Evolutionary conservation across 2,797 vertebrate genomes (phyloP), one percentile per base, ranked within the genome.

Genomic region (Sebastolobus altivelis): DNA sequence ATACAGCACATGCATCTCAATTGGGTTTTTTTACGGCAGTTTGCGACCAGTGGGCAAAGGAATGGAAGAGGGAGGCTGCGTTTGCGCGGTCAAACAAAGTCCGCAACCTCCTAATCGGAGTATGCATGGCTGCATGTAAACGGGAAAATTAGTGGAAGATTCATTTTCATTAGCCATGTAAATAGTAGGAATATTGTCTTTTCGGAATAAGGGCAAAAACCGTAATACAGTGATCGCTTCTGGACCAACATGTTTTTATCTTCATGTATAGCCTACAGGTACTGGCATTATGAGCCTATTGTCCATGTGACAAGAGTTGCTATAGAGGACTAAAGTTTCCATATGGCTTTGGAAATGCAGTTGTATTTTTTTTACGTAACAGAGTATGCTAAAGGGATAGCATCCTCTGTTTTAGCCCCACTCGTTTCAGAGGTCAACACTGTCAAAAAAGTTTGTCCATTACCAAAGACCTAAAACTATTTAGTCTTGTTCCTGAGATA

Each of bases 71-170:
- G 3, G 18, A 22, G 52, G 9, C 20, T 54, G 52, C 22, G 52
- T 5, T 22, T 54, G 52, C 9, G 22, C 0, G n/a, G 52, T 54
- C n/a, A 10, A 54, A 54, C 52, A 54, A 49, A n/a, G 52, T 0
- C 20, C n/a, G 52, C 52, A n/a, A 54, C 10, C 0, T 9, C 9
- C 22, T 54, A 22, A 5, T 54, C 7, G n/a, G 0, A 22, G 0
- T n/a, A 1, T 0, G 52, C 52, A 54, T 0, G 16, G 52, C 52
- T 54, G 52, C 52, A 54, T 9, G 49, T 52, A n/a, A 52, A 52
- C 2, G 20, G 20, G 2, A 52, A 52, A n/a, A 52, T 52, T 52
- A 52, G 49, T 52, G 49, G 49, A 52, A 52, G n/a, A 52, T 52
- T 52, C 0, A n/a, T 54, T 54, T 54, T 54, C 52, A 54, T 9